Conservation (phyloP, 1,140 invertebrate genomes). For the Dryas iulia region DNA sequence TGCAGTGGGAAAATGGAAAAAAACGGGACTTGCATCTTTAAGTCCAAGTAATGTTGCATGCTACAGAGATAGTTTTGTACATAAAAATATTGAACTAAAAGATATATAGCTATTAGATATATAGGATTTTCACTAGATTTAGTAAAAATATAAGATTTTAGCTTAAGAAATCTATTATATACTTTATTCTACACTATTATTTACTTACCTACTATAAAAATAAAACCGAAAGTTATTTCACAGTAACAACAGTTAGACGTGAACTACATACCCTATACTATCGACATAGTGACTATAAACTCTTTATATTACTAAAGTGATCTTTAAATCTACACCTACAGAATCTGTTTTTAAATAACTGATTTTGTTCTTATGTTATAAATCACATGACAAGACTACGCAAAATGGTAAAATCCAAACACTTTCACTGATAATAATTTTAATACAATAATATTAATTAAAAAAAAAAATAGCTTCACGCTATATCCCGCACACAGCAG, state of each 20-base stretch:
- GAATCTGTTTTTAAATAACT: background rate
- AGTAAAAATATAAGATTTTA: no score
- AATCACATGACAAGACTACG: background rate
- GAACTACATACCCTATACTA: background rate
- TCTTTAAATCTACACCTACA: background rate
- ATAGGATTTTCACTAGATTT: no score
- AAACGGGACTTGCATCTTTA: no score
- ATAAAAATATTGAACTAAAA: no score
- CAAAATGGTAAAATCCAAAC: constrained; percentile 16
- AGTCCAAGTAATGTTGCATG: no score
- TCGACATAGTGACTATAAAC: background rate
- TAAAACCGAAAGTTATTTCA: background rate
- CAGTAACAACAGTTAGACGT: background rate
- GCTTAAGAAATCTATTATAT: no score
- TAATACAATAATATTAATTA: background rate
- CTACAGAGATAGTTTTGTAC: no score
- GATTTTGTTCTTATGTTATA: background rate
- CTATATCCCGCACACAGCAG: no score
- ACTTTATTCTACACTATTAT: no score
- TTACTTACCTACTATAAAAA: background rate
- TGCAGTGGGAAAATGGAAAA: no score
- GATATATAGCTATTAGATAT: no score
- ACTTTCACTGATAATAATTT: constrained; percentile 15
- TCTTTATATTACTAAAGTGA: background rate
- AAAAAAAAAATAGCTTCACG: no score